These are phyloP conservation scores for Steromphala cineraria DNA, from an alignment of 2,888 invertebrate species.

Conservation along the genomic window DNA sequence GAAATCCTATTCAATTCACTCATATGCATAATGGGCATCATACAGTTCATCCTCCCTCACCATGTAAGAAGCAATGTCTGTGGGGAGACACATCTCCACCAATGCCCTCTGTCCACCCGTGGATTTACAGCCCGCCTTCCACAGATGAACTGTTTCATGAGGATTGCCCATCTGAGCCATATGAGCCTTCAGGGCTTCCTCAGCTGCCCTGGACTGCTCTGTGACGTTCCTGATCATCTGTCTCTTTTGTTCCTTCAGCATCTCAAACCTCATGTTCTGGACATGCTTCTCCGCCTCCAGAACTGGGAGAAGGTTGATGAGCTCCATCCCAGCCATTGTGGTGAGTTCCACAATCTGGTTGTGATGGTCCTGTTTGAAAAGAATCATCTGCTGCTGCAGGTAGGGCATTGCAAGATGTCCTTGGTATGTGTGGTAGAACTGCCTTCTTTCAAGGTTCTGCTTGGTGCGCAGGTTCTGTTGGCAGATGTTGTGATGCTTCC, in stretches of 20 bases:
- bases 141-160: conserved; percentile 10
- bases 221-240: conserved; percentile 1
- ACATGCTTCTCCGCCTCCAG: neutral
- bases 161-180: neutral
- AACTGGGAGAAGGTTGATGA: neutral
- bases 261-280: neutral
- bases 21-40: neutral
- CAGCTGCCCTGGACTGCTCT: too few relatives aligned
- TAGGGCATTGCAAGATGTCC: neutral
- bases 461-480: neutral
- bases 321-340: neutral
- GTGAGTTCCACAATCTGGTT: neutral
- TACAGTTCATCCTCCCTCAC: conserved; percentile 23
- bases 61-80: conserved; percentile 18
- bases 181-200: neutral
- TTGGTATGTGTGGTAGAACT: neutral
- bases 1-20: neutral
- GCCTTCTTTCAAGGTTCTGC: neutral
- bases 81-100: conserved; percentile 22
- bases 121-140: neutral
- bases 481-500: neutral
- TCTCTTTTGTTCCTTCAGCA: neutral
- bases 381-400: neutral
- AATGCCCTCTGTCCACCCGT: neutral
- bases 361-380: neutral